A percentile compares a stretch with the other conserved stretches of the same genome.
Evolutionary conservation across 1,140 invertebrate species (phyloP).

Genomic region (Drosophila auraria): DNA sequence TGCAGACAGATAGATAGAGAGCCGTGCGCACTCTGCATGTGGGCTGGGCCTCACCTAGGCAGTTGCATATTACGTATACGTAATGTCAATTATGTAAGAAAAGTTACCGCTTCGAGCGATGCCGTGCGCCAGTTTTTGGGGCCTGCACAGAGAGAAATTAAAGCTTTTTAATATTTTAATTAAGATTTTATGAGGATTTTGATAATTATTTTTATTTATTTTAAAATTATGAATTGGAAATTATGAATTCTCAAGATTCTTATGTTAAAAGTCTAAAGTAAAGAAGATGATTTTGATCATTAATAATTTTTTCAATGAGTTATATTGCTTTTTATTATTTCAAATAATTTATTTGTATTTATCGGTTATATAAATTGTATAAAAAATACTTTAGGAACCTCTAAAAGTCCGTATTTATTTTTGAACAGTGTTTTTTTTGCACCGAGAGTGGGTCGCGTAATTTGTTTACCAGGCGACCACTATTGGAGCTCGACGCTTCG

Average conservation of each 20-base stretch:
- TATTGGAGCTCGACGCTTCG: conserved; percentile 66
- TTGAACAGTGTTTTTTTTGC: conserved; percentile 19
- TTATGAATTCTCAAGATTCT: background rate
- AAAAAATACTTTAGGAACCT: rapidly evolving
- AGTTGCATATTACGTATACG: conserved; percentile 72
- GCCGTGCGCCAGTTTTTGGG: conserved; percentile 37
- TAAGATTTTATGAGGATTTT: background rate
- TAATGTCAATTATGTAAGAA: conserved; percentile 81
- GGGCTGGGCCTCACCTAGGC: conserved; percentile 19
- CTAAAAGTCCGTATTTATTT: background rate
- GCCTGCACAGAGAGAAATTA: background rate
- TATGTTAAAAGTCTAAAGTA: background rate
- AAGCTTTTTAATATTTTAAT: background rate
- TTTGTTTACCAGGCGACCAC: conserved; percentile 71
- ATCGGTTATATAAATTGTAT: no score
- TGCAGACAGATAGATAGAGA: conserved; percentile 11
- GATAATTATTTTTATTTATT: background rate
- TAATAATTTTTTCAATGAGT: background rate
- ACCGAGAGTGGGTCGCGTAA: conserved; percentile 55
- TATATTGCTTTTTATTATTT: background rate
- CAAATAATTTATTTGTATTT: no score
- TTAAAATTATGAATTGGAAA: no score
- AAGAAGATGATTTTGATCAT: background rate
- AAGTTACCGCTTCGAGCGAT: conserved; percentile 56
- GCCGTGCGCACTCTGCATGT: conserved; percentile 9